Percentiles rank a stretch among this genome's conserved stretches.
These are phyloP conservation scores for Terebella lapidaria DNA, from an alignment of 2,888 invertebrate species.

Conservation along the genomic window DNA sequence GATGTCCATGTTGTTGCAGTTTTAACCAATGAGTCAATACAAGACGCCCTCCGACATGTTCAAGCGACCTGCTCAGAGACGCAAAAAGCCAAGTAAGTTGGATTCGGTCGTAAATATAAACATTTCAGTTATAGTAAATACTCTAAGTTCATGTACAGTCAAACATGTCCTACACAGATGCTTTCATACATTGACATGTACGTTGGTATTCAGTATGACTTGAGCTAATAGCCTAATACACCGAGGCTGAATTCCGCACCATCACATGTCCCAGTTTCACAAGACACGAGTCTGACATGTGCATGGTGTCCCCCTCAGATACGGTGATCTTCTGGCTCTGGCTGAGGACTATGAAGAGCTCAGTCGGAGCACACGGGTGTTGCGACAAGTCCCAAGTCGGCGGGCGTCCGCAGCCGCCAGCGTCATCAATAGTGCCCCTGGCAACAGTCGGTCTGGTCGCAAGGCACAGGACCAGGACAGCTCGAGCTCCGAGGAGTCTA, in stretches of 20 bases:
- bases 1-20: constrained; percentile 69
- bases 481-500: constrained; percentile 64
- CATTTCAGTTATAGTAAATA: too few relatives aligned
- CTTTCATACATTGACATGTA: too few relatives aligned
- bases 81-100: constrained; percentile 74
- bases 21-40: constrained; percentile 85
- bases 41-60: constrained; percentile 81
- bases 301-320: too few relatives aligned
- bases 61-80: constrained; percentile 82
- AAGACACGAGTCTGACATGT: too few relatives aligned
- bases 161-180: too few relatives aligned
- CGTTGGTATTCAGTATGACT: too few relatives aligned
- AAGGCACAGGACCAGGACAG: constrained; percentile 47
- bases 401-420: constrained; percentile 22
- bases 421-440: neutral
- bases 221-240: too few relatives aligned
- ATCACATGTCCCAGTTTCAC: too few relatives aligned
- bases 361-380: constrained; percentile 18
- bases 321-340: constrained; percentile 81
- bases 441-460: constrained; percentile 1
- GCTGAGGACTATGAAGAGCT: constrained; percentile 66
- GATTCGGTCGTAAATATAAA: too few relatives aligned
- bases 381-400: constrained; percentile 26
- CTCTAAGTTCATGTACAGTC: too few relatives aligned
- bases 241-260: too few relatives aligned